Conservation (phyloP, 2,888 invertebrate species). For the Drosophila gaucha region DNA sequence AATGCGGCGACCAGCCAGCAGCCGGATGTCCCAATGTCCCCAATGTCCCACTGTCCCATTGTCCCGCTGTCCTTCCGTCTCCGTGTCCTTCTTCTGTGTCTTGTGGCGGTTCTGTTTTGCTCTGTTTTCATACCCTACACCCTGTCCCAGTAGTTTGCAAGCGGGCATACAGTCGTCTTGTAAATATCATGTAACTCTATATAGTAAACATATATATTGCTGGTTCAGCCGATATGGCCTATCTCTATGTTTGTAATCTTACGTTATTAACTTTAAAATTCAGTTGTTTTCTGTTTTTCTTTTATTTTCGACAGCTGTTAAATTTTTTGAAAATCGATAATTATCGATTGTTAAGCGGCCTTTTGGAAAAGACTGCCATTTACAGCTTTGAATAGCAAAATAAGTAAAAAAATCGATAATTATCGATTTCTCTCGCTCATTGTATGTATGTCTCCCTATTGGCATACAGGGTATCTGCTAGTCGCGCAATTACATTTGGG, state of each 20-base stretch:
- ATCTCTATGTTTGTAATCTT: too few relatives aligned
- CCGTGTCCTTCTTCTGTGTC: conserved; percentile 8
- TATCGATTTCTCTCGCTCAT: neutral
- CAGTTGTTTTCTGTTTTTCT: too few relatives aligned
- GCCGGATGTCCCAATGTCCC: conserved; percentile 4
- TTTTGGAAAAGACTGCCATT: neutral
- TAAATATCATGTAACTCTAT: neutral
- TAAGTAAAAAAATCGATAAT: conserved; percentile 1
- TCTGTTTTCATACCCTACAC: neutral
- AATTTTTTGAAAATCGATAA: too few relatives aligned
- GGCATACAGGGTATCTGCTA: neutral
- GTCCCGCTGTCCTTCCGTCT: neutral
- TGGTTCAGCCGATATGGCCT: too few relatives aligned
- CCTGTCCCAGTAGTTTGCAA: too few relatives aligned
- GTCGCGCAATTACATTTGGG: neutral
- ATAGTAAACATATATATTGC: too few relatives aligned
- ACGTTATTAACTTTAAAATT: too few relatives aligned
- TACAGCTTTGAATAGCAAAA: neutral
- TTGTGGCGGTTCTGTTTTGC: conserved; percentile 9
- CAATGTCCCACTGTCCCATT: neutral
- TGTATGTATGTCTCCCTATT: neutral
- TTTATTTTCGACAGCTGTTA: too few relatives aligned
- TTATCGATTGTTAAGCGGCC: neutral
- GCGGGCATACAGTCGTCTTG: neutral
- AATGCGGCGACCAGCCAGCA: conserved; percentile 13